Evolutionary conservation across 1,140 invertebrate genomes (phyloP), one percentile per base, ranked within the genome.

Genomic region (Drosophila pruinosa): DNA sequence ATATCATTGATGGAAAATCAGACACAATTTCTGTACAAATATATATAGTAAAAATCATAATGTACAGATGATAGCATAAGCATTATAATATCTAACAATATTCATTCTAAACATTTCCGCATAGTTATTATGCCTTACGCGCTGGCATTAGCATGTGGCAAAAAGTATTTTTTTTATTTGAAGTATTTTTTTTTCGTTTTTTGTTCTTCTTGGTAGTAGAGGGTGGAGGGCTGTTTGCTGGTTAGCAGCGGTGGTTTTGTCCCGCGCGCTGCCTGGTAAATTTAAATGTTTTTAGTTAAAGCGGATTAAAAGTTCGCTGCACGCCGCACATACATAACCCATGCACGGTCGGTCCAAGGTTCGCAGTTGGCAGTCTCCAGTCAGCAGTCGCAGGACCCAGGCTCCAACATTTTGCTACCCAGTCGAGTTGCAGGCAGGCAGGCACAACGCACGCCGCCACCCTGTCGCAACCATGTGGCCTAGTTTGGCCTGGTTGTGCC

Each of bases 211-310:
- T 68, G 22, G 10, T 4, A 6, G n/a, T 12, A 19, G 34, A n/a
- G 50, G 12, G 21, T 38, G 59, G 50, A 31, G 4, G 34, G 24
- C 19, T 53, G 48, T 17, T 70, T 57, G 24, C 22, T 62, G 52
- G 39, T 70, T 72, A 65, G 62, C 48, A 67, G 48, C 39, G 36
- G n/a, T 14, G 59, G 57, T 21, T 48, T 56, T 28, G 7, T 8
- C 48, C 28, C 61, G 41, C 41, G 41, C 26, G 12, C 22, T 10
- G 69, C 70, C 58, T 47, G 73, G 77, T 74, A 85, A 85, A 85
- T 85, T 85, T 85, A 85, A 85, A 85, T 85, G 81, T 85, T 85
- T 88, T 85, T 88, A 85, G 81, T 86, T 85, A 85, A 85, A 85
- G 81, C 81, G 81, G 81, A 85, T 85, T 85, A 85, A 85, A 85